Evolutionary conservation across 2,888 invertebrate genomes (phyloP).

Genomic region (Cataglyphis livida): DNA sequence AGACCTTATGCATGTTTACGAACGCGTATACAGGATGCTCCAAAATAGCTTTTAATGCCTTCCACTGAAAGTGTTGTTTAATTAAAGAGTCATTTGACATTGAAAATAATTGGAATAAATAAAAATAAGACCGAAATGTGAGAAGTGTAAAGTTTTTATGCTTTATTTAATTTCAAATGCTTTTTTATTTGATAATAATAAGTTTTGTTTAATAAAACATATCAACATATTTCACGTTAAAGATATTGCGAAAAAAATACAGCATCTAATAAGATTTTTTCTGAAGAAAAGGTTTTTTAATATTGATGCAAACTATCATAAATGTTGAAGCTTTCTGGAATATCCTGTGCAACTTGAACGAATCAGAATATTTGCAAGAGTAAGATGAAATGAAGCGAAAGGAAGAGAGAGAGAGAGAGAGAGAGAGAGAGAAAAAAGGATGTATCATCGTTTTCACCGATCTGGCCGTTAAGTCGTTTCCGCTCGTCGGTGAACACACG

Average conservation of each 20-base stretch:
- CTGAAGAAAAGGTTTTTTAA: not conserved
- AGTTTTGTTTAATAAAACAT: not conserved
- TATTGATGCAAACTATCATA: not conserved
- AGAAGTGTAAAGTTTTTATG: not conserved
- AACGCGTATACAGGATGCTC: slow-evolving; percentile 16
- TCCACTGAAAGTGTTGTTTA: not conserved
- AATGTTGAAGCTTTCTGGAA: slow-evolving; percentile 12
- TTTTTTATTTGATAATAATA: not conserved
- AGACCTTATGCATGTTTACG: slow-evolving; percentile 15
- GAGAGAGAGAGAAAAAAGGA: slow-evolving; percentile 31
- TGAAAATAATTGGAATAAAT: not conserved
- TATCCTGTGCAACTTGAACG: not conserved
- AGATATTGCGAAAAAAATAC: not conserved
- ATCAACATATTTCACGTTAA: not conserved
- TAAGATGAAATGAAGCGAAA: slow-evolving; percentile 18
- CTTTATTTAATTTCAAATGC: not conserved
- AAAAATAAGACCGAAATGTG: not conserved
- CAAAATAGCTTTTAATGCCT: slow-evolving; percentile 16
- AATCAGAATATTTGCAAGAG: slow-evolving; percentile 49
- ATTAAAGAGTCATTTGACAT: not conserved
- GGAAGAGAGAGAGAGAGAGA: slow-evolving; percentile 48
- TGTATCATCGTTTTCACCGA: slow-evolving; percentile 63
- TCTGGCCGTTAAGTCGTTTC: slow-evolving; percentile 70
- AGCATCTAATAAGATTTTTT: not conserved
- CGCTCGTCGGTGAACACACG: slow-evolving; percentile 70